phyloP scores from a whole-genome alignment of 1,140 invertebrate species.

The Antheraea mylitta region DNA sequence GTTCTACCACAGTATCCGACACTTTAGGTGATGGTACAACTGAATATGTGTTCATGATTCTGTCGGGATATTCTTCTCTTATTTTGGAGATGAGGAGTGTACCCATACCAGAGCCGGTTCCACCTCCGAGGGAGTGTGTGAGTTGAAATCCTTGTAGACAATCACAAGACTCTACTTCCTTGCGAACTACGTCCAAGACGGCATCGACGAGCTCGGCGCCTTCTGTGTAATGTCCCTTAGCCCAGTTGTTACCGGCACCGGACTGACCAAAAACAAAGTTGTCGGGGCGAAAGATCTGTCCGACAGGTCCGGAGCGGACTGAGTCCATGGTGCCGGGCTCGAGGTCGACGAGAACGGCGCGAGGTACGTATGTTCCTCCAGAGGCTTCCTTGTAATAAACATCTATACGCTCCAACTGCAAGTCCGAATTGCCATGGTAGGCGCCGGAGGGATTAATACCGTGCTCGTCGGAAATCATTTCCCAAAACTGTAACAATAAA shows the following conservation, averaged over 20 bases:
- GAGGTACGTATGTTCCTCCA: conserved; percentile 92
- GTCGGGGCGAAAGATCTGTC: conserved; percentile 92
- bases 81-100: too few species aligned
- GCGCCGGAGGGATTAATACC: conserved; percentile 91
- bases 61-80: too few species aligned
- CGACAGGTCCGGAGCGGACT: conserved; percentile 92
- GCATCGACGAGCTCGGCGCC: conserved; percentile 75
- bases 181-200: conserved; percentile 89
- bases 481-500: conserved; percentile 90
- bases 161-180: conserved; percentile 77
- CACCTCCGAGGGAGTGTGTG: conserved; percentile 88
- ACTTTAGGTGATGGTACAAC: too few species aligned
- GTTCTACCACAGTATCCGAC: too few species aligned
- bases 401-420: conserved; percentile 92
- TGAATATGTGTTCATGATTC: too few species aligned
- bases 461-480: conserved; percentile 95
- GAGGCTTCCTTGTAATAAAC: conserved; percentile 95
- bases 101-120: conserved; percentile 82
- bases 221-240: conserved; percentile 38
- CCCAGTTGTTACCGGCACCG: conserved; percentile 94
- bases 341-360: conserved; percentile 89
- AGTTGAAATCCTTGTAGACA: conserved; percentile 38
- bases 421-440: conserved; percentile 89
- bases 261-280: conserved; percentile 93
- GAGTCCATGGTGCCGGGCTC: conserved; percentile 96